A percentile compares a stretch with the other conserved stretches of the same genome.
Evolutionary conservation across 2,888 invertebrate genomes (phyloP).

Genomic region (Tetragnatha montana): DNA sequence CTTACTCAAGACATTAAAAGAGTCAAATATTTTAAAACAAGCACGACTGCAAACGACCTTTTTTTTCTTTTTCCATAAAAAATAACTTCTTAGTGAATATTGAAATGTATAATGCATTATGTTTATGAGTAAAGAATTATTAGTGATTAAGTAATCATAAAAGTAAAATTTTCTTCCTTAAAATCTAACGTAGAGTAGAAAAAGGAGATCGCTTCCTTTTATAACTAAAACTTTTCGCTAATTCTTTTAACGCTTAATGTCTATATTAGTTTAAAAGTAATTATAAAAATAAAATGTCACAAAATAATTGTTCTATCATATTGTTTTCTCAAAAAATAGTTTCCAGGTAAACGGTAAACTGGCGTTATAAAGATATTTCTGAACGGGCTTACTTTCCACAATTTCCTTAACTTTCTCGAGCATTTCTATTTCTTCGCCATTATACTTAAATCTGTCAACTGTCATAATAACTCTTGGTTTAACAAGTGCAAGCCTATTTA

Average conservation of each 20-base stretch:
- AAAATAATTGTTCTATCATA: background rate
- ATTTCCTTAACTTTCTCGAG: constrained; percentile 77
- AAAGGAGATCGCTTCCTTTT: no score
- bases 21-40: background rate
- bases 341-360: no score
- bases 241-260: no score
- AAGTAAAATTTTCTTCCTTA: no score
- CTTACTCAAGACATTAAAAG: background rate
- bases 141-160: no score
- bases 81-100: no score
- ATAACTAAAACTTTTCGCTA: no score
- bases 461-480: constrained; percentile 79
- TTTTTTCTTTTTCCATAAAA: background rate
- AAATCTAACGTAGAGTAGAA: no score
- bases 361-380: background rate
- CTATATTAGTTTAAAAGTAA: no score
- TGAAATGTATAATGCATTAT: no score
- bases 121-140: no score
- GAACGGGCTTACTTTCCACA: constrained; percentile 52
- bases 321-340: background rate
- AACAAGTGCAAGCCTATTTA: constrained; percentile 78
- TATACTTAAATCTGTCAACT: constrained; percentile 79
- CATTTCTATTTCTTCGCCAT: constrained; percentile 78
- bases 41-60: background rate
- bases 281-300: no score